A percentile compares a stretch with the other conserved stretches of the same genome.
Evolutionary conservation across 2,888 invertebrate species (phyloP).

Genomic region (Psylliodes chrysocephalus): DNA sequence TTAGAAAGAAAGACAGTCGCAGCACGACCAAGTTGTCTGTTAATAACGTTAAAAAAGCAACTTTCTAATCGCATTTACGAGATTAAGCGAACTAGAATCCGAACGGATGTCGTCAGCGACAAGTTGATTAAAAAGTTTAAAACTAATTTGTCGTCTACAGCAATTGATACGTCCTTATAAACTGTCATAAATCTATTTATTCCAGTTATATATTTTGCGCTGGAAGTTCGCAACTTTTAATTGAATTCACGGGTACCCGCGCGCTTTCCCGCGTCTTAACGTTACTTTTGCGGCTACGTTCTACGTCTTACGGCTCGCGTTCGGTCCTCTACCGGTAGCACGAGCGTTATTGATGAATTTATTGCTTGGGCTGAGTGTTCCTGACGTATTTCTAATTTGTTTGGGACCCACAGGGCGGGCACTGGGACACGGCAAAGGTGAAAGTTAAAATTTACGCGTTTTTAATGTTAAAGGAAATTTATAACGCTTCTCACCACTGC

Average conservation of each 20-base stretch:
- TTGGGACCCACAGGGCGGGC: constrained; percentile 4
- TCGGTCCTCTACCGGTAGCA: background rate
- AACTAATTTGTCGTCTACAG: constrained; percentile 61
- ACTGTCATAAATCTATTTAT: constrained; percentile 61
- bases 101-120: constrained; percentile 54
- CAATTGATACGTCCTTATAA: constrained; percentile 61
- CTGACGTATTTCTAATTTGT: constrained; percentile 32
- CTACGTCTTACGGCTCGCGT: constrained; percentile 14
- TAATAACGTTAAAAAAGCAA: constrained; percentile 47
- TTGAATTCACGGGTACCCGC: constrained; percentile 50
- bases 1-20: background rate
- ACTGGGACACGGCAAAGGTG: background rate
- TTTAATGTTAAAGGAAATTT: background rate
- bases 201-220: constrained; percentile 55
- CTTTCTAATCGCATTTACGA: constrained; percentile 55
- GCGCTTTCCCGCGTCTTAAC: constrained; percentile 11
- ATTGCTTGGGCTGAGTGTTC: constrained; percentile 31
- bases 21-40: constrained; percentile 31
- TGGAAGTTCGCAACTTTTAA: constrained; percentile 55
- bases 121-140: constrained; percentile 62
- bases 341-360: constrained; percentile 38
- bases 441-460: constrained; percentile 1
- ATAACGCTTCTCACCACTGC: background rate
- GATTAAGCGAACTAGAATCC: constrained; percentile 52
- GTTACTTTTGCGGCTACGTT: constrained; percentile 32